Evolutionary conservation across 2,113 vertebrate genomes (phyloP).

Genomic region (Theristicus caerulescens): DNA sequence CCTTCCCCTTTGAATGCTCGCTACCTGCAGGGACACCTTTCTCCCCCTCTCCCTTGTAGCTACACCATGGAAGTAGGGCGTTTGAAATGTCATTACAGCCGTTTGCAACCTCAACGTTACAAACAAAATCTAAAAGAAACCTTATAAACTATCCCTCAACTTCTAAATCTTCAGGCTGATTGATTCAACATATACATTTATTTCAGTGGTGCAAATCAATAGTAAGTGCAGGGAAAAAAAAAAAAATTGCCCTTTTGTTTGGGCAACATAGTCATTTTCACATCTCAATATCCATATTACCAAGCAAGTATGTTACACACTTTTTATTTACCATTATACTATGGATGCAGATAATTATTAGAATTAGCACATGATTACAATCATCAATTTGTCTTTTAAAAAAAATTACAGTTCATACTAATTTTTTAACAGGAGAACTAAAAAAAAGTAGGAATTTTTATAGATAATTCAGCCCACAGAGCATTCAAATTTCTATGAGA

Average conservation of each 20-base stretch:
- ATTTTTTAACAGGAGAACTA: neutral
- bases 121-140: neutral
- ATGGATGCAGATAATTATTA: neutral
- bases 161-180: neutral
- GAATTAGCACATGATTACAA: neutral
- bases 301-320: neutral
- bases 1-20: accelerated
- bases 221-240: neutral
- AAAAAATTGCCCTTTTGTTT: neutral
- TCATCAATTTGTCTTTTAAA: neutral
- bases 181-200: neutral
- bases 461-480: neutral
- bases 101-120: neutral
- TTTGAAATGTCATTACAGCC: neutral
- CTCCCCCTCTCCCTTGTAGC: neutral
- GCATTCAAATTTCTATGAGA: neutral
- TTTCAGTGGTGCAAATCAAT: neutral
- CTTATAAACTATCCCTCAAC: neutral
- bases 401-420: neutral
- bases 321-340: neutral
- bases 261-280: neutral
- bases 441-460: neutral
- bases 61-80: neutral
- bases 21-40: neutral
- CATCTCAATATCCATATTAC: neutral